phyloP scores from a whole-genome alignment of 2,888 invertebrate species.

The Trilocha varians region DNA sequence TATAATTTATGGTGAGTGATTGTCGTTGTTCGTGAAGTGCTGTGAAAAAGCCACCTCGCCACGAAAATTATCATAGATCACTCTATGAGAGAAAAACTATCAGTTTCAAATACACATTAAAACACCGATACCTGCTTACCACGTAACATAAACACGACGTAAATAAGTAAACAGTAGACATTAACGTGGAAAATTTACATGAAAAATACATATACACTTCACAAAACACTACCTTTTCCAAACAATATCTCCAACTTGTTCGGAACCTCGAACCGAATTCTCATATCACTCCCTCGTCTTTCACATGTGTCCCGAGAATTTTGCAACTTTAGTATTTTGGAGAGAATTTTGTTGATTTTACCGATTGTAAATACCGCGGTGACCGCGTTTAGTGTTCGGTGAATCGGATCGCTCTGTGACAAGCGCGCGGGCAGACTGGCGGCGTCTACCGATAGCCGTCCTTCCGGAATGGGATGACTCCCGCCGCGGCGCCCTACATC shows the following conservation, averaged over 20 bases:
- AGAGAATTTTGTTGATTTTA: constrained; percentile 19
- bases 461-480: constrained; percentile 64
- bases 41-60: too few species aligned
- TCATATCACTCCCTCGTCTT: constrained; percentile 50
- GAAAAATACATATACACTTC: neutral
- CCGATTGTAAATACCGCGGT: constrained; percentile 20
- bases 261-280: constrained; percentile 67
- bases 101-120: neutral
- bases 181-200: constrained; percentile 10
- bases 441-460: constrained; percentile 27
- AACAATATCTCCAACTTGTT: constrained; percentile 69
- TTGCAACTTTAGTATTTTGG: constrained; percentile 24
- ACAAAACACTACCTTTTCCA: constrained; percentile 47
- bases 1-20: too few species aligned
- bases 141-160: neutral
- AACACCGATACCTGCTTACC: neutral
- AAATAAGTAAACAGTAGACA: neutral
- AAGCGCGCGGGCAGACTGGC: constrained; percentile 44
- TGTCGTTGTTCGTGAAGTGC: too few species aligned
- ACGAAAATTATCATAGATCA: too few species aligned
- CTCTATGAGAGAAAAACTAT: too few species aligned
- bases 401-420: constrained; percentile 55
- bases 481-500: constrained; percentile 67
- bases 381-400: constrained; percentile 29
- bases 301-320: constrained; percentile 29